These are phyloP conservation scores for Mastomys natalensis DNA, from an alignment of 2,113 vertebrate species.

Conservation along the genomic window DNA sequence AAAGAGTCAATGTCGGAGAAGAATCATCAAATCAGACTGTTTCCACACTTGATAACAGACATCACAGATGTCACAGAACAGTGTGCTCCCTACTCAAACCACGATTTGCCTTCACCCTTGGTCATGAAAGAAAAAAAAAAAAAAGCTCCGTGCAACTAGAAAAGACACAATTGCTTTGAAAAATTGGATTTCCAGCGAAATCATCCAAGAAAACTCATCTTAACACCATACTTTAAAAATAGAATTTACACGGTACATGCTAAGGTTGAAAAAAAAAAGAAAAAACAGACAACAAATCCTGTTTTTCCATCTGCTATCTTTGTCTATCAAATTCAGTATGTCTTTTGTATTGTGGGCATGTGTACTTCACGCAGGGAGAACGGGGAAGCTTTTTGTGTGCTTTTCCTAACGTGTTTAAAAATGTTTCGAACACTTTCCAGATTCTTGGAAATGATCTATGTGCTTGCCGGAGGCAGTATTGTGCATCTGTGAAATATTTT, in stretches of 20 bases:
- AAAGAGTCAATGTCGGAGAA: not conserved
- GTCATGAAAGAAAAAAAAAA: not conserved
- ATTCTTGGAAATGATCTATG: constrained; percentile 69
- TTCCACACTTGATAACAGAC: not conserved
- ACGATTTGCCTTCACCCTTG: not conserved
- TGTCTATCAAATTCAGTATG: constrained; percentile 1
- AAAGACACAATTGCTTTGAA: constrained; percentile 34
- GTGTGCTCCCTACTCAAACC: constrained; percentile 2
- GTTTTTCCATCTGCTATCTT: not conserved
- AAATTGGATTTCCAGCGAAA: constrained; percentile 39
- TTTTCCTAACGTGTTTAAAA: constrained; percentile 30
- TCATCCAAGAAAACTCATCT: constrained; percentile 7
- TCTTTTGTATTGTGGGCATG: not conserved
- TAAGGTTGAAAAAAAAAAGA: not conserved
- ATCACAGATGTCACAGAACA: not conserved
- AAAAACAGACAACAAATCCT: not conserved
- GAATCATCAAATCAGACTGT: constrained; percentile 21
- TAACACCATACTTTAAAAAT: constrained; percentile 25
- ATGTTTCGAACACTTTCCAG: constrained; percentile 9
- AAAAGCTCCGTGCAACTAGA: not conserved
- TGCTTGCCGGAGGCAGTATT: constrained; percentile 62
- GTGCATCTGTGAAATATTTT: constrained; percentile 65
- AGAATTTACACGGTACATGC: not conserved
- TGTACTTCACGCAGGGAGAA: constrained; percentile 1
- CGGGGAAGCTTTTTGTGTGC: constrained; percentile 14